These are phyloP conservation scores for Harpalus rufipes DNA, from an alignment of 2,888 invertebrate species.

Conservation along the genomic window DNA sequence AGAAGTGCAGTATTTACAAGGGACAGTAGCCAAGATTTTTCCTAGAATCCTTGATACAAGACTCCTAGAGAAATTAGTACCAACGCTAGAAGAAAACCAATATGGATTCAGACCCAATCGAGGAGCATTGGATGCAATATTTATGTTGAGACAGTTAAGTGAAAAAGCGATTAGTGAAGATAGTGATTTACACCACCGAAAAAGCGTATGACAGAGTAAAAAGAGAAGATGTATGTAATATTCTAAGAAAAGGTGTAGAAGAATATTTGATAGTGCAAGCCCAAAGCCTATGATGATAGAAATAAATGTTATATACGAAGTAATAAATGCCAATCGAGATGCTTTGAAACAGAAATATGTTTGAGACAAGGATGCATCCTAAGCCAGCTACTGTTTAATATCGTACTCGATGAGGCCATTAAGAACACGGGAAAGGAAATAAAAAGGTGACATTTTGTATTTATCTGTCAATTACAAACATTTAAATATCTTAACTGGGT, in stretches of 20 bases:
- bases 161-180: background rate
- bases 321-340: background rate
- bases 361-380: constrained; percentile 3
- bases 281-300: background rate
- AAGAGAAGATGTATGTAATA: background rate
- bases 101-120: no score
- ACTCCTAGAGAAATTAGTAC: constrained; percentile 14
- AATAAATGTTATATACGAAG: background rate
- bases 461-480: no score
- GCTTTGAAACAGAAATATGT: background rate
- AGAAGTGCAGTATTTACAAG: constrained; percentile 55
- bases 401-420: background rate
- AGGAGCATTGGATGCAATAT: no score
- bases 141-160: background rate
- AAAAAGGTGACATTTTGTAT: no score
- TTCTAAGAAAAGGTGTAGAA: background rate
- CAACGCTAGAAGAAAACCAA: constrained; percentile 56
- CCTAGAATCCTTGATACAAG: constrained; percentile 53
- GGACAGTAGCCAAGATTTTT: constrained; percentile 54
- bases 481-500: no score
- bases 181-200: constrained; percentile 21
- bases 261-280: background rate
- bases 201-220: constrained; percentile 13
- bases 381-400: background rate
- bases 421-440: no score